Base-by-base conservation (phyloP, 2,113 vertebrate genomes). In the Taurulus bubalis region DNA sequence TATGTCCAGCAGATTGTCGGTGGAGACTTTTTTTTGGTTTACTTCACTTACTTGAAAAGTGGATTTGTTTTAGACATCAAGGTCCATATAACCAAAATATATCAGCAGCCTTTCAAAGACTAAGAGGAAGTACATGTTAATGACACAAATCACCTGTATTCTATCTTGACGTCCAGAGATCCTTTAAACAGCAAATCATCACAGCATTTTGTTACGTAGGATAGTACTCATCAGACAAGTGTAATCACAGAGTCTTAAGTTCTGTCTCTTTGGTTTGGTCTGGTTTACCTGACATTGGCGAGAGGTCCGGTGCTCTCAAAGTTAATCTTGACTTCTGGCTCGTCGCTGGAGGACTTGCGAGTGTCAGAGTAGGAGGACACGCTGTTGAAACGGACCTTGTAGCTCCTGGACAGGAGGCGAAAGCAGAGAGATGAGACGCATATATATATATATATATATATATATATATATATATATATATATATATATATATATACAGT, bases 371-470 rank as follows among this genome's bases (percentile, higher is more conserved):
- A 97, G 0, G 98, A 99, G 62, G 98, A 99, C 85, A 99, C 98
- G 0, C 98, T 99, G 87, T 99, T 99, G 94, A 99, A 99, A 1
- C 98, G 97, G 2, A 99, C 96, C 90, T 99, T 99, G 95, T 99
- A 99, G 92, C 97, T 98, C 95, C 98, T 99, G 92, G 0, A 75
- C 53, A 73, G 8, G 38, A 58, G 14, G 24, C 0, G 36, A 18
- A 75, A n/a, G 34, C 3, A 72, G 4, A 81, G 32, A 73, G 3
- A 76, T 74, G 20, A 64, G 53, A 47, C 20, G 22, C 2, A 8
- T 1, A 2, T 2, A 28, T 34, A 34, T 32, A 32, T 4, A 32
- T 4, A 32, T 4, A 32, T 4, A 32, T 4, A 32, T 4, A 32
- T 4, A 32, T 4, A 32, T 4, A 32, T 32, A 32, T 32, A 32